Evolutionary conservation across 2,113 vertebrate genomes (phyloP).

Genomic region (Leucopsar rothschildi): DNA sequence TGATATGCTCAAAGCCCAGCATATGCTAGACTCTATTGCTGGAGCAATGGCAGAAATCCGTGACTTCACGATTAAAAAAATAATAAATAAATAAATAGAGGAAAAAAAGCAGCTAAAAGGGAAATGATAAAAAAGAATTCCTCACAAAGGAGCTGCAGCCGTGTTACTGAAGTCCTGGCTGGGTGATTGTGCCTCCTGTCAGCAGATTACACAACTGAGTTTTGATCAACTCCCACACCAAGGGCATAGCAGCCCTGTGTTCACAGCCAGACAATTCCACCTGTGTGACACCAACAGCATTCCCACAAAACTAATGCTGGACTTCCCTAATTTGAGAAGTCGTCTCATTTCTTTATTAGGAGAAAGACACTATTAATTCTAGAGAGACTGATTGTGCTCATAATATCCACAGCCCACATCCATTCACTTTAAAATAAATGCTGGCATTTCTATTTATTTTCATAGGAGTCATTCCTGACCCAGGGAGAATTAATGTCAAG

Average conservation of each 20-base stretch:
- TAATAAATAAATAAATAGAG: background rate
- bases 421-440: background rate
- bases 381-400: background rate
- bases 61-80: background rate
- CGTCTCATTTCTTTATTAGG: background rate
- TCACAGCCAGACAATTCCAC: background rate
- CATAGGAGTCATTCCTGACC: background rate
- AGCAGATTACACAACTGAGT: background rate
- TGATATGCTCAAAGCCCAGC: background rate
- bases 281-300: background rate
- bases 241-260: rapidly evolving
- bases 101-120: background rate
- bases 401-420: background rate
- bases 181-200: background rate
- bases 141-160: background rate
- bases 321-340: background rate
- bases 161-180: background rate
- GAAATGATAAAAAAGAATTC: background rate
- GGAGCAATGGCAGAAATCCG: background rate
- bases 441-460: background rate
- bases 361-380: background rate
- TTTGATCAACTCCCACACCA: background rate
- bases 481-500: background rate
- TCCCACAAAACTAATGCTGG: background rate
- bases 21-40: background rate